Evolutionary conservation across 2,888 invertebrate species (phyloP), one percentile per base, ranked within the genome.

Genomic region (Ormia ochracea): DNA sequence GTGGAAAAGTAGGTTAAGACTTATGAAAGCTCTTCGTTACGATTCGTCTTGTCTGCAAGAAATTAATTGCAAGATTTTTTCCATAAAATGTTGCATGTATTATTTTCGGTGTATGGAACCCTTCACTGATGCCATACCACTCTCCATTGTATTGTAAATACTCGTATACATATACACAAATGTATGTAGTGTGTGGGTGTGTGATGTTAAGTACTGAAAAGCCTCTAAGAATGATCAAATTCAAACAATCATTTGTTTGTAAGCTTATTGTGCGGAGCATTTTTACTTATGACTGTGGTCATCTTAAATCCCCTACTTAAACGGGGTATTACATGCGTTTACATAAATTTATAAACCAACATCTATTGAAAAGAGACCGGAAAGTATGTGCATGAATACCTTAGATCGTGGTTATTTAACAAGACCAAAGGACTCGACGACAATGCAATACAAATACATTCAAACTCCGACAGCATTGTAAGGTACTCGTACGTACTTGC

Each of bases 261-360:
- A 12, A 21, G 33, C 33, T 61, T 61, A 19, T 33, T 70, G 38
- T 19, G 19, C 38, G 48, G 19, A 6, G 12, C 12, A 36, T 26
- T 56, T 61, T 68, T 41, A 45, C 38, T 72, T 45, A 70, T 72
- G 70, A 61, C 65, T 28, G 26, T 66, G 79, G 75, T 72, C 79
- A 76, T 72, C 48, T 54, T 36, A 61, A 80, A 68, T 76, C 76
- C 52, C 28, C 65, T 76, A 72, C 41, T 72, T 70, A 75, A 59
- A 54, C 26, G 3, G 66, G 33, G 69, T 36, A 66, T 79, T 79
- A 72, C 69, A 78, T 50, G 23, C 33, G 43, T 43, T 33, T 28
- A 31, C 50, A 23, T n/a, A 48, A 2, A 23, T 23, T 23, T 21
- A 63, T 45, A 58, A 56, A 21, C 21, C 17, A 17, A 31, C 21